Evolutionary conservation across 2,797 vertebrate species (phyloP), one percentile per base, ranked within the genome.

Genomic region (Esox masquinongy): DNA sequence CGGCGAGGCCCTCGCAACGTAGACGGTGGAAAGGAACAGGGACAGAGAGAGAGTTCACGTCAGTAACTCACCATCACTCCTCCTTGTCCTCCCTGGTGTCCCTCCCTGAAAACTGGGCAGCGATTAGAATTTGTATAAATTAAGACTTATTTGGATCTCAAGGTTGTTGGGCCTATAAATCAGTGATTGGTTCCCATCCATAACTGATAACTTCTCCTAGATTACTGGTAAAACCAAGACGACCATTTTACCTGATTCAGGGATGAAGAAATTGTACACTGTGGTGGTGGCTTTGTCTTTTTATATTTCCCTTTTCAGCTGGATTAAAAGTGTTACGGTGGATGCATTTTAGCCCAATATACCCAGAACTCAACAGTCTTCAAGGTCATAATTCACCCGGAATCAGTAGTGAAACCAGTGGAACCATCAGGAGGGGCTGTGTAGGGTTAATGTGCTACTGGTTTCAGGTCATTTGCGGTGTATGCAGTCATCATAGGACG

Each of bases 31-130:
- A 89, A 90, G 83, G 87, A 90, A 73, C 73, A 51, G 22, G 76
- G 82, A 86, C 82, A 77, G 75, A 82, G 79, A 81, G 70, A 82
- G 84, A 88, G 88, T 86, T 87, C 81, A 84, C 84, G 83, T 87
- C 85, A 79, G 87, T 88, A 89, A 91, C 81, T 93, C 92, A 87
- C 83, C 79, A 75, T 80, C 84, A 78, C 82, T 83, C 74, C 86
- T 78, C 76, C 68, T 77, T 34, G 4, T 49, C 49, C 69, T 1
- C 49, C 69, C 15, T 51, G 47, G 22, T 66, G 73, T 78, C 79
- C 36, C 71, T 73, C 5, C 16, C 56, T 70, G 51, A 34, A n/a
- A 22, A 47, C 4, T 22, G 6, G 19, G 22, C 31, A 24, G 34
- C 34, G 16, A 47, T 19, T 64, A 51, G 74, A 59, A 61, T 19